phyloP scores from a whole-genome alignment of 2,797 vertebrate species.

The Graptemys geographica region DNA sequence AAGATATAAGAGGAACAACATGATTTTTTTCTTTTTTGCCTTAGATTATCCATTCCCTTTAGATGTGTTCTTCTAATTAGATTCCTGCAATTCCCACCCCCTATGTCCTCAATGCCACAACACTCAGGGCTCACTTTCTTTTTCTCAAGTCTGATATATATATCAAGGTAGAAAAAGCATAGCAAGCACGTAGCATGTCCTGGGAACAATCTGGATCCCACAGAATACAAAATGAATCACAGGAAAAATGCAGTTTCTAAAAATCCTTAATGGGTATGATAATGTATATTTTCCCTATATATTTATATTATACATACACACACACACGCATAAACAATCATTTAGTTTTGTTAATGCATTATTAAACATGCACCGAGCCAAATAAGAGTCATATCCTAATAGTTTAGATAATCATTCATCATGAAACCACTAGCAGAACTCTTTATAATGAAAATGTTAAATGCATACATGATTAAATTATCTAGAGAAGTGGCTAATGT shows the following conservation, averaged over 20 bases:
- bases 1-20: not conserved
- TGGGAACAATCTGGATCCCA: conserved; percentile 17
- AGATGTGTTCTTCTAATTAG: not conserved
- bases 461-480: conserved; percentile 56
- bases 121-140: rapidly evolving
- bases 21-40: not conserved
- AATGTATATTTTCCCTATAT: conserved; percentile 11
- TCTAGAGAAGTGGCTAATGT: conserved; percentile 64
- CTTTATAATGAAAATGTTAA: conserved; percentile 58
- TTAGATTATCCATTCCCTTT: not conserved
- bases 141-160: rapidly evolving
- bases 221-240: not conserved
- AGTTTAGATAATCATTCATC: conserved; percentile 49
- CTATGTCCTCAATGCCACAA: not conserved
- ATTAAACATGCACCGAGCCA: conserved; percentile 54
- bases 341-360: conserved; percentile 63
- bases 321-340: not conserved
- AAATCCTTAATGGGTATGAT: not conserved
- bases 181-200: conserved; percentile 45
- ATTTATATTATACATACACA: not conserved
- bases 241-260: not conserved
- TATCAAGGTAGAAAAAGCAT: conserved; percentile 25
- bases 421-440: conserved; percentile 54
- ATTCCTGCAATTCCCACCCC: not conserved
- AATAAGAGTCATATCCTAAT: conserved; percentile 56